A percentile compares a stretch with the other conserved stretches of the same genome.
Evolutionary conservation across 2,113 vertebrate species (phyloP).

Genomic region (Malurus elegans): DNA sequence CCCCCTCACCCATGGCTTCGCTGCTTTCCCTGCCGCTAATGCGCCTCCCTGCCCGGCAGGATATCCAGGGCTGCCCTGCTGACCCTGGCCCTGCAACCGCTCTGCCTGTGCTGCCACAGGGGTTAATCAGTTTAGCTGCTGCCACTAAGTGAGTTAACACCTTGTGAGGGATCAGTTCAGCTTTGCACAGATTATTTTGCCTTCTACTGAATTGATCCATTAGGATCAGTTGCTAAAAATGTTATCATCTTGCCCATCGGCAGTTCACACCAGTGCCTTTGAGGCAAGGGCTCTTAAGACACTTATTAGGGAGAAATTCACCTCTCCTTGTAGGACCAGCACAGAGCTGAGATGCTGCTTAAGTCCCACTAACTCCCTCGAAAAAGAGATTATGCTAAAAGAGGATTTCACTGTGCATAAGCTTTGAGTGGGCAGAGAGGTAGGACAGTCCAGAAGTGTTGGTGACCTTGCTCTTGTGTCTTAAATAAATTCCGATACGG

Average conservation of each 20-base stretch:
- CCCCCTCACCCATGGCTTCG: accelerated
- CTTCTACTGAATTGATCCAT: conserved; percentile 53
- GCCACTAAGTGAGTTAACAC: conserved; percentile 41
- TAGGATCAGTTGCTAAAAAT: conserved; percentile 61
- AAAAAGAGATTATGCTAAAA: conserved; percentile 44
- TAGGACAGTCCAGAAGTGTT: background rate
- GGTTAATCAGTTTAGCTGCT: conserved; percentile 41
- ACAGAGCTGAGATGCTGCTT: background rate
- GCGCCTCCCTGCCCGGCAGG: background rate
- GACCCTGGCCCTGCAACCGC: background rate
- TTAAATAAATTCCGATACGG: background rate
- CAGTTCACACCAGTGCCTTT: conserved; percentile 54
- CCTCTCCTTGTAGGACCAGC: conserved; percentile 37
- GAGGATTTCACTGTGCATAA: conserved; percentile 52
- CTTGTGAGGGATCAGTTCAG: conserved; percentile 51
- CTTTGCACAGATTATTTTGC: conserved; percentile 65
- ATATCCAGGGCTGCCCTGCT: background rate
- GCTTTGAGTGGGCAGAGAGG: conserved; percentile 50
- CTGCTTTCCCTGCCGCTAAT: background rate
- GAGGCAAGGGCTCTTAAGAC: conserved; percentile 60
- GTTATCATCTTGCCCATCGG: conserved; percentile 31
- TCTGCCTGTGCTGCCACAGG: background rate
- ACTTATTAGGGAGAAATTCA: conserved; percentile 64
- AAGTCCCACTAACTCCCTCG: conserved; percentile 7
- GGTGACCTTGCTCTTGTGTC: conserved; percentile 19